Base-by-base conservation (phyloP, 2,888 invertebrate genomes). In the Orthosia gracilis region DNA sequence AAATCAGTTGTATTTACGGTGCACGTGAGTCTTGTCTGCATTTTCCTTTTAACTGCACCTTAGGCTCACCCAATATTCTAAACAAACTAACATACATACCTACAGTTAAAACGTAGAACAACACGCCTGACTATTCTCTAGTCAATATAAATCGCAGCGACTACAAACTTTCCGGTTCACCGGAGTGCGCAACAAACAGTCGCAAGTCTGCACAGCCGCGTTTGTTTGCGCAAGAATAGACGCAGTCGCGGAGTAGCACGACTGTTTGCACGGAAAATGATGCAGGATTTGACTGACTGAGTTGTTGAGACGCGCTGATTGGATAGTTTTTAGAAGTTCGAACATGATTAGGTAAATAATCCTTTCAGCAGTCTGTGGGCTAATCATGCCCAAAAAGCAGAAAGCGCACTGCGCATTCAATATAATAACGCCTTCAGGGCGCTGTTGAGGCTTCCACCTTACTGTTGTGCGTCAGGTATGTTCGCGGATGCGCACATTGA, bases 111-210 rank as follows among this genome's bases (percentile, higher is more conserved):
- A 57, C 70, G 31, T 40, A 21, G 23, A 4, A 63, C 21, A 54
- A 49, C 50, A 49, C 57, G 49, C n/a, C 50, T 64, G 49, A 54
- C 62, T 64, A 64, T 62, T 76, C 76, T 63, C 15, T 40, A 62
- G 68, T 70, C 71, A 58, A 78, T 75, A 69, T 50, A 58, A 85
- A 79, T 76, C 63, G 64, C 61, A 69, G 61, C 63, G 62, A 69
- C 62, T 68, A 54, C 73, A 76, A 81, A 76, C 68, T 73, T 85
- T 81, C 81, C 74, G 47, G 72, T 74, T 83, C 73, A 81, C 26
- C 73, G 78, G 76, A 72, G 70, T 76, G 82, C 72, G 78, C 83
- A 75, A 73, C 64, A 76, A 81, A 76, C 77, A 73, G 65, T 66
- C 57, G 68, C 70, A 57, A 40, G 66, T 78, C 79, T 78, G 49